Evolutionary conservation across 2,113 vertebrate species (phyloP).

Genomic region (Eulemur macaco): DNA sequence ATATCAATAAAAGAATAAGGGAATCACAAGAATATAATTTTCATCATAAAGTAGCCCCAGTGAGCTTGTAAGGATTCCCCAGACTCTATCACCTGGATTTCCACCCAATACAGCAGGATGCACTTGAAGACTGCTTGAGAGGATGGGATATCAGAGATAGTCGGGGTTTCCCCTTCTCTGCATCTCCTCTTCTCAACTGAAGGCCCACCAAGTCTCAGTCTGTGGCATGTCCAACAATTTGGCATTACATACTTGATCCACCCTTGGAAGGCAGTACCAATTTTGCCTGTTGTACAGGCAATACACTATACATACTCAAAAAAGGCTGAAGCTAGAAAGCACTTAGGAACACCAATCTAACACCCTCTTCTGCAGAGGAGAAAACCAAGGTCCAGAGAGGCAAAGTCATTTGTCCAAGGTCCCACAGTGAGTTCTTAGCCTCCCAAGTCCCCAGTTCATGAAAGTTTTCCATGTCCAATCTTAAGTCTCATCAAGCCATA

Average conservation of each 20-base stretch:
- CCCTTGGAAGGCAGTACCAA: neutral
- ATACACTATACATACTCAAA: neutral
- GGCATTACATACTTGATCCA: neutral
- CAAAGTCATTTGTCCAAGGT: neutral
- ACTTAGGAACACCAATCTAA: neutral
- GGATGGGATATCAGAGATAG: neutral
- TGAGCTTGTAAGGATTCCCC: neutral
- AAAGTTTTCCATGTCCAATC: neutral
- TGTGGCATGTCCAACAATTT: neutral
- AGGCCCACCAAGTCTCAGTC: neutral
- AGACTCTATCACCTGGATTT: neutral
- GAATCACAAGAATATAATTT: constrained; percentile 48
- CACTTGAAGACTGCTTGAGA: neutral
- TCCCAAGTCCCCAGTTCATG: neutral
- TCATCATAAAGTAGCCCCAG: constrained; percentile 4
- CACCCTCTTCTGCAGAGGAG: neutral
- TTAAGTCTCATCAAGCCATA: neutral
- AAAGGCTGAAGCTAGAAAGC: neutral
- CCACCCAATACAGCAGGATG: neutral
- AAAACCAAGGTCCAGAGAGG: neutral
- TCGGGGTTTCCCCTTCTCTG: neutral
- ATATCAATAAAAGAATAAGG: constrained; percentile 31
- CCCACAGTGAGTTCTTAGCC: neutral
- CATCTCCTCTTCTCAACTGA: neutral
- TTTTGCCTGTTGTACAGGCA: neutral